phyloP scores from a whole-genome alignment of 2,888 invertebrate genomes.

The Ashinkailepas kermadecensis region DNA sequence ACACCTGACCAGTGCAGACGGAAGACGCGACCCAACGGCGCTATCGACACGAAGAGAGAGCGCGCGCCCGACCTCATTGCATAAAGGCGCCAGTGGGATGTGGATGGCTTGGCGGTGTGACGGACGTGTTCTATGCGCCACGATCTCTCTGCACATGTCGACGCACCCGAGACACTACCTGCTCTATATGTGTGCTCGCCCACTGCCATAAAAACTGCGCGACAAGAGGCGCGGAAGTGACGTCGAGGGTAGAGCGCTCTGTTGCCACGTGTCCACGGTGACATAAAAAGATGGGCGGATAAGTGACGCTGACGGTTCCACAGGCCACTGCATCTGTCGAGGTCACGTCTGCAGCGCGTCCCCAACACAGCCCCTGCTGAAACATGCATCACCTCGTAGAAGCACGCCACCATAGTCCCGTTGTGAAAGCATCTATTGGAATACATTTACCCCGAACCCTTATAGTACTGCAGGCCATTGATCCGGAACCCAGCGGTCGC shows the following conservation, averaged over 20 bases:
- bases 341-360: too few relatives aligned
- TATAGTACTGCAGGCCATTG: too few relatives aligned
- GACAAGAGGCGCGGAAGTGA: background rate
- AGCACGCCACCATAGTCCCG: too few relatives aligned
- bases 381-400: too few relatives aligned
- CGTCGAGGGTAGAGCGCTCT: background rate
- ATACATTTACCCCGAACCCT: too few relatives aligned
- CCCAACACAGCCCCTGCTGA: too few relatives aligned
- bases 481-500: too few relatives aligned
- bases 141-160: background rate
- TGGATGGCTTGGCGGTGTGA: background rate
- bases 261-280: background rate
- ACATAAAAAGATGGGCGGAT: background rate
- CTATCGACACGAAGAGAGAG: background rate
- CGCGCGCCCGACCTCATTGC: background rate
- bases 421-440: too few relatives aligned
- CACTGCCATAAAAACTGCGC: background rate
- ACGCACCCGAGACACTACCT: background rate
- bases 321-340: too few relatives aligned
- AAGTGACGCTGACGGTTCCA: background rate
- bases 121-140: too few relatives aligned
- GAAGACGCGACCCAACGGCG: background rate
- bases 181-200: background rate
- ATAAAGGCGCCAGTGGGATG: background rate
- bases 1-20: background rate